These are phyloP conservation scores for Campoletis raptor DNA, from an alignment of 2,888 invertebrate species.

Conservation along the genomic window DNA sequence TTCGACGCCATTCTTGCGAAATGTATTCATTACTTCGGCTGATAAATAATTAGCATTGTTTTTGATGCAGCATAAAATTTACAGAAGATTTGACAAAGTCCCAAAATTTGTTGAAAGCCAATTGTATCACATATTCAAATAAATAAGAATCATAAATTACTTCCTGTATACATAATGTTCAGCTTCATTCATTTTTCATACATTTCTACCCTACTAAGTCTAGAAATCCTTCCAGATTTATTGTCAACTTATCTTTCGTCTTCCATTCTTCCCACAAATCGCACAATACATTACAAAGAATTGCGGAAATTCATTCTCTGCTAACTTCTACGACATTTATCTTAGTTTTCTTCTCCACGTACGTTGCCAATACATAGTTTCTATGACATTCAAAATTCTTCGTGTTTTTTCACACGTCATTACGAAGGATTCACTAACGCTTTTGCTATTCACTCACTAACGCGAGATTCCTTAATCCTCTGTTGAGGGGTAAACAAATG, in stretches of 20 bases:
- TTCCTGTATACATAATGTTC: not conserved
- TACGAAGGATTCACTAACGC: not conserved
- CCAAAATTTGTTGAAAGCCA: slow-evolving; percentile 7
- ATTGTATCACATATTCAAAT: slow-evolving; percentile 13
- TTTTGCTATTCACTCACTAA: not conserved
- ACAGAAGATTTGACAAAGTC: not conserved
- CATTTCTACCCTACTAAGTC: slow-evolving; percentile 22
- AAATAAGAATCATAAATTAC: not conserved
- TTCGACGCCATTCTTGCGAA: too few species aligned
- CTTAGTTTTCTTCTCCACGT: not conserved
- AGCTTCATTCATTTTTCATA: slow-evolving; percentile 67
- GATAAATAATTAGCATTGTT: not conserved
- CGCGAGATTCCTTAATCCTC: not conserved
- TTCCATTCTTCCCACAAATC: slow-evolving; percentile 25
- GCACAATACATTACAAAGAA: slow-evolving; percentile 30
- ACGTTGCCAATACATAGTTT: not conserved
- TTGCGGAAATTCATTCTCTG: slow-evolving; percentile 1
- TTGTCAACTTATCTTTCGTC: slow-evolving; percentile 13
- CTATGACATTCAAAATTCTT: not conserved
- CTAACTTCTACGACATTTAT: slow-evolving; percentile 35
- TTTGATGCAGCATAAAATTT: not conserved
- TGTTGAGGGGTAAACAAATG: not conserved
- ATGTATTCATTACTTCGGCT: not conserved
- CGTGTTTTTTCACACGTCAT: not conserved
- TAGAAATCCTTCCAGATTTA: slow-evolving; percentile 24